Percentiles rank a stretch among this genome's conserved stretches.
These are phyloP conservation scores for Coecobrya sp. DNA, from an alignment of 2,888 invertebrate genomes.

Conservation along the genomic window DNA sequence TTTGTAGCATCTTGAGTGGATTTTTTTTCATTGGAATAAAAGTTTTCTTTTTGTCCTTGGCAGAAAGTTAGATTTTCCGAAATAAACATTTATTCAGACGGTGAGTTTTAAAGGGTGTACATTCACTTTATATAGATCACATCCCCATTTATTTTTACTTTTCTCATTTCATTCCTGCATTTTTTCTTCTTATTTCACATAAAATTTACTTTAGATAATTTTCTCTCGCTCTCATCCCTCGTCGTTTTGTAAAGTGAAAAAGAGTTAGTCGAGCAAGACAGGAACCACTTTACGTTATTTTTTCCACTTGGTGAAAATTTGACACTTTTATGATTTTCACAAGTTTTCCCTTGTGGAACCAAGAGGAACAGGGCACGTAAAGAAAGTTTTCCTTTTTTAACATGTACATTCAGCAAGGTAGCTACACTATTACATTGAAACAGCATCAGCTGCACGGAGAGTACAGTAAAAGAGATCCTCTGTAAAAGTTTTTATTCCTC, in stretches of 20 bases:
- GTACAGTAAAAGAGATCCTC: neutral
- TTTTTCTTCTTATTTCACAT: conserved; percentile 33
- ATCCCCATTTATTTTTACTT: conserved; percentile 33
- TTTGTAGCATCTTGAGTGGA: neutral
- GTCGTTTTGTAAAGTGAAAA: neutral
- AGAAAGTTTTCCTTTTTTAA: conserved; percentile 5
- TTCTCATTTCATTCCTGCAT: conserved; percentile 43
- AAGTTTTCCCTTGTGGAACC: conserved; percentile 54
- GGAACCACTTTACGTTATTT: conserved; percentile 48
- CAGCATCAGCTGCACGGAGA: neutral
- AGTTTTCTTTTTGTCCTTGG: neutral
- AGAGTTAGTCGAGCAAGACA: conserved; percentile 33
- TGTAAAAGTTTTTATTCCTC: neutral
- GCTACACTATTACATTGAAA: neutral
- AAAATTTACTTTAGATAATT: conserved; percentile 33
- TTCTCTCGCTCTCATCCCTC: neutral
- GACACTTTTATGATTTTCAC: conserved; percentile 72
- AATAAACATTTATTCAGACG: conserved; percentile 46
- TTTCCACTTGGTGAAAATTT: conserved; percentile 58
- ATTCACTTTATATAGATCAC: neutral
- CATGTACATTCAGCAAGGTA: neutral
- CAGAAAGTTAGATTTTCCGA: neutral
- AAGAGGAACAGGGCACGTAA: neutral
- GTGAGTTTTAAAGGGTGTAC: neutral
- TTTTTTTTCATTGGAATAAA: conserved; percentile 53